phyloP scores from a whole-genome alignment of 2,113 vertebrate genomes.

The Promerops cafer region DNA sequence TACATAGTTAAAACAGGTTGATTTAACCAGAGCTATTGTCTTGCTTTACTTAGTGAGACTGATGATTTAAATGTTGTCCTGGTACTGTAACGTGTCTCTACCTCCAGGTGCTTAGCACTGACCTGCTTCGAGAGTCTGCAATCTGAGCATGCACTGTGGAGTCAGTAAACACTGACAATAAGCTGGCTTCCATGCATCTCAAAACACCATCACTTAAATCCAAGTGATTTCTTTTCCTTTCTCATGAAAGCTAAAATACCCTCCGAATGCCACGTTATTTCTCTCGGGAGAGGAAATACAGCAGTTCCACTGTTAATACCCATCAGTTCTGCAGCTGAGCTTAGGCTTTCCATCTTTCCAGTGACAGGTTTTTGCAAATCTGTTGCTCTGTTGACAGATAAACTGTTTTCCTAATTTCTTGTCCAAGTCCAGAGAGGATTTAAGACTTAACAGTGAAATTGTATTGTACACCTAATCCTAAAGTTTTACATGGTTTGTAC shows the following conservation, averaged over 20 bases:
- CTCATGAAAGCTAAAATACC: neutral
- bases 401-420: neutral
- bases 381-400: neutral
- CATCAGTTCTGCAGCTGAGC: neutral
- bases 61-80: neutral
- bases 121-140: neutral
- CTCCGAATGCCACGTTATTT: fast-evolving
- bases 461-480: neutral
- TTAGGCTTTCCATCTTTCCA: neutral
- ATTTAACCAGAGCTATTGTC: neutral
- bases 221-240: neutral
- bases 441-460: neutral
- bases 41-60: neutral
- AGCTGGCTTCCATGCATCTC: neutral
- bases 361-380: neutral
- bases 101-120: neutral
- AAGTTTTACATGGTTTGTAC: neutral
- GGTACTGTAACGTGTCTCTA: neutral
- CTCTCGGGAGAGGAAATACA: neutral
- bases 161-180: neutral
- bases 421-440: neutral
- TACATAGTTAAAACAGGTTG: neutral
- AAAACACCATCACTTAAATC: neutral
- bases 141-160: neutral
- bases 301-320: neutral